Base-by-base conservation (phyloP, 1,140 invertebrate genomes). In the Scaptomyza pallida region DNA sequence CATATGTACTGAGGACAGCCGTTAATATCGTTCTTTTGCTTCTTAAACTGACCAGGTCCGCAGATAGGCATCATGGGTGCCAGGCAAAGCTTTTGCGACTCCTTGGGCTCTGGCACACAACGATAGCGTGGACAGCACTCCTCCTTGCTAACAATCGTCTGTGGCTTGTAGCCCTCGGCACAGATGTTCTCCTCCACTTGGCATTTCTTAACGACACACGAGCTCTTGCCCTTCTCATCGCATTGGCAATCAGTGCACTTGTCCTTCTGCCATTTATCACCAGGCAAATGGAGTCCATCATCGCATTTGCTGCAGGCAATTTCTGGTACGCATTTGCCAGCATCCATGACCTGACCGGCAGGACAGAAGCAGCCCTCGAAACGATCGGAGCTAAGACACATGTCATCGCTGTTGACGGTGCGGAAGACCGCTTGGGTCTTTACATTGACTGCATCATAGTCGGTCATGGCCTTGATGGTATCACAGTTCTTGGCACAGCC, bases 331-430 rank as follows among this genome's bases (percentile, higher is more conserved):
- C 92, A 93, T 30, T 92, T 91, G 5, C 80, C 89, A 33, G 88
- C 91, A 15, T 92, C 86, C 68, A 91, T 76, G 30, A 96, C 94
- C 86, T 94, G 93, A 51, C 94, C 94, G 43, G 93, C 81, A 2
- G 95, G 95, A 92, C 97, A 98, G 93, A 95, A 96, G 90, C 97
- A 98, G 5, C 96, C 96, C 86, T 97, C 97, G 26, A 86, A 21
- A 92, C 92, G 5, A 91, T 91, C 54, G 90, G 91, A 33, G 88
- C 51, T 89, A 2, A 86, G 67, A 64, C 95, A 96, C 51, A 92
- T 91, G 5, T 91, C 90, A 6, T 92, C 92, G 16, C 91, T 91
- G 21, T 91, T 91, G 1, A 89, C 70, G 0, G 93, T 92, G 15
- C 92, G 90, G 21, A 93, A 92, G 0, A 90, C 59, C 0, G 57